Base-by-base conservation (phyloP, 2,888 invertebrate genomes). In the Alentia gelatinosa region DNA sequence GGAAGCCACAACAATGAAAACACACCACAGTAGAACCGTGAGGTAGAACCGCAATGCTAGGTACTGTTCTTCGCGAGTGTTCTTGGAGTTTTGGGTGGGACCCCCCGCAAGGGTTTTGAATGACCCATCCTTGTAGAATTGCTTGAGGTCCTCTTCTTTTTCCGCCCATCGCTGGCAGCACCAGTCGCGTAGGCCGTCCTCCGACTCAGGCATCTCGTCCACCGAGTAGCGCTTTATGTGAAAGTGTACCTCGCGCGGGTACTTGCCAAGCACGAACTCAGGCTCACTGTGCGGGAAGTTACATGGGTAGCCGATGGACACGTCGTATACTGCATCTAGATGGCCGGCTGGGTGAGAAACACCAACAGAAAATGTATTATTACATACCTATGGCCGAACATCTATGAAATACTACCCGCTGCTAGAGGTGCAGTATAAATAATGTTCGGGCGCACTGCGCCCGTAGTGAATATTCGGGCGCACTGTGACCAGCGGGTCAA, bases 221-320 rank as follows among this genome's bases (percentile, higher is more conserved):
- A 92, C 88, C 5, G 93, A 92, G 90, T 94, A 90, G 90, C 94
- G 96, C 95, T 97, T 97, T 92, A 98, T 97, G 96, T 97, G 97
- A 95, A 98, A 98, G 95, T 98, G 97, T 19, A 98, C 97, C 94
- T 97, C 97, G 92, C 97, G 97, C 0, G 98, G 98, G 94, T 98
- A 97, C 91, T 97, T 97, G 12, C 98, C 98, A 30, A 96, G 96
- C 9, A 98, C 94, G 84, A 98, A 96, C 94, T 98, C 97, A 35
- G 97, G 95, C 96, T 98, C 98, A 35, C 97, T 97, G 95, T 98
- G 98, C 0, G 98, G 98, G 47, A 97, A 96, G 23, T 97, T 97
- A 92, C 97, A 97, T 5, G 98, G 98, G 96, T 98, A 98, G 0
- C 97, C 98, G n/a, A 98, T 97, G 0, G 98, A 98, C 92, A 98